Evolutionary conservation across 2,113 vertebrate genomes (phyloP), one percentile per base, ranked within the genome.

Genomic region (Caranx ignobilis): DNA sequence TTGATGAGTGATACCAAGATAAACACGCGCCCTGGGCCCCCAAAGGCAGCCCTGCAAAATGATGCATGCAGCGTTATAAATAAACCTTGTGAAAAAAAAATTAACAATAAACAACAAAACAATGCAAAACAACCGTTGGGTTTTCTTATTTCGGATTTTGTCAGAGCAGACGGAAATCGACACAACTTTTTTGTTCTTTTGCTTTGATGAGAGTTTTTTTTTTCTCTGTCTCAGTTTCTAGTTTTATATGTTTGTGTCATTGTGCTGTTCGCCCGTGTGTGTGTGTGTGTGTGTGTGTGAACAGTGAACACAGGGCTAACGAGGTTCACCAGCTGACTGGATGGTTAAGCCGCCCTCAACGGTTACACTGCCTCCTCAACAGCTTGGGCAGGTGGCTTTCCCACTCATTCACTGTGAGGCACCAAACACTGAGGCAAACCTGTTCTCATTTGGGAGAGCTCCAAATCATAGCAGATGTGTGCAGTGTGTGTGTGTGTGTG

Each of bases 1-100:
- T 95, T 94, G 95, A 95, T 96, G 95, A 95, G 90, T 91, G 88
- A 94, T 93, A 87, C 90, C 81, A 89, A 94, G 94, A 94, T 92
- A 94, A 94, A 95, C 94, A 94, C 77, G 81, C 74, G 63, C 65
- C 83, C 60, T 63, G 69, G 69, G 81, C 81, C 94, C 92, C 93
- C 71, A 79, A 89, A 91, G 92, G 91, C 92, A 81, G 82, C 76
- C 50, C 82, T 87, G 87, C 84, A 93, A 93, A 94, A 93, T 94
- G 92, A 94, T 92, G 94, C 88, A 90, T 91, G 86, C 84, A 80
- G 75, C 47, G 69, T 89, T 92, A 94, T 88, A 93, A 94, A 94
- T 93, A 93, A 92, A 94, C 88, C 69, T 48, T 75, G 75, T 72
- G 39, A 43, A 86, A 71, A 87, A 15, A 84, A 81, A 77, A 59